Conservation (phyloP, 2,113 vertebrate genomes). For the Bothrops jararaca region DNA sequence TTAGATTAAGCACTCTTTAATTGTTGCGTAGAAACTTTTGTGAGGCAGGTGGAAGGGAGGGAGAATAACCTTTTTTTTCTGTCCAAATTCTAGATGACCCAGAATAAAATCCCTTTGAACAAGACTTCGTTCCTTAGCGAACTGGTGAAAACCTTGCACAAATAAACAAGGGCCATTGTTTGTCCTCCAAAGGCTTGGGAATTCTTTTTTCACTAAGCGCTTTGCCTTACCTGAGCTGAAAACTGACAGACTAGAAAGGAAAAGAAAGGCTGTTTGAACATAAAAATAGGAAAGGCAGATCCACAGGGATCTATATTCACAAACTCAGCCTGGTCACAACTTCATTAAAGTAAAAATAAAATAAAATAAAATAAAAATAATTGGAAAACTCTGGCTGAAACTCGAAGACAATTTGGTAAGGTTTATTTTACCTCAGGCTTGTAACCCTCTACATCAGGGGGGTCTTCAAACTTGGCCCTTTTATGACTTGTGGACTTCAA, state of each 20-base stretch:
- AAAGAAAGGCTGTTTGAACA: background rate
- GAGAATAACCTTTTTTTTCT: conserved; percentile 19
- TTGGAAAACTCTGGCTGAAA: background rate
- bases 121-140: conserved; percentile 51
- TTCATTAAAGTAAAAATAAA: background rate
- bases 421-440: background rate
- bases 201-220: background rate
- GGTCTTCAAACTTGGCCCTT: too few relatives aligned
- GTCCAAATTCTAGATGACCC: conserved; percentile 67
- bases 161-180: conserved; percentile 61
- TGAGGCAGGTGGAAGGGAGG: background rate
- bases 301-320: background rate
- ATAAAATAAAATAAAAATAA: background rate
- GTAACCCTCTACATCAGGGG: background rate
- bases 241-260: background rate
- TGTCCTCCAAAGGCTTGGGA: conserved; percentile 43
- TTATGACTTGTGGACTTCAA: too few relatives aligned
- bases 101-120: conserved; percentile 69
- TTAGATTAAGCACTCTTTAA: background rate
- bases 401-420: background rate
- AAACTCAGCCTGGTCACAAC: background rate
- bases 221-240: conserved; percentile 25
- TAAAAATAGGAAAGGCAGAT: background rate
- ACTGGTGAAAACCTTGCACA: conserved; percentile 57
- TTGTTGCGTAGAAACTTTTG: background rate